These are phyloP conservation scores for Andrena haemorrhoa DNA, from an alignment of 2,888 invertebrate genomes.

Conservation along the genomic window DNA sequence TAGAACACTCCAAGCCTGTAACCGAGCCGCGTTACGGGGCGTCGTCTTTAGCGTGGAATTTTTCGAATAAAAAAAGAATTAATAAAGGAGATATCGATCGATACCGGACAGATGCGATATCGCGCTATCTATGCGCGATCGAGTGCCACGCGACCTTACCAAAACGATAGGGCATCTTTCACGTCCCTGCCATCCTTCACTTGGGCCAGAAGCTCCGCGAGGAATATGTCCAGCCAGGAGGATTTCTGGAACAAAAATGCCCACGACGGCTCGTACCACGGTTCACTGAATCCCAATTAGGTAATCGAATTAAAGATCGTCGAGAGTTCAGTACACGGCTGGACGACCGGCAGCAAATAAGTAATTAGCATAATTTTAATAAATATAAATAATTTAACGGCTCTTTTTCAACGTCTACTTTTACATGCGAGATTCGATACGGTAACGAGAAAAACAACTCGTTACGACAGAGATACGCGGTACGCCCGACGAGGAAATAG, in stretches of 20 bases:
- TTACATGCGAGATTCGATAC: slow-evolving; percentile 18
- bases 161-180: slow-evolving; percentile 87
- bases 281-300: slow-evolving; percentile 1
- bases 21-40: neutral
- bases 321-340: neutral
- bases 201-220: slow-evolving; percentile 88
- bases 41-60: neutral
- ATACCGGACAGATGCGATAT: neutral
- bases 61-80: neutral
- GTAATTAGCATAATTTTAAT: slow-evolving; percentile 5
- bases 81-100: neutral
- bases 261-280: neutral
- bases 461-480: slow-evolving; percentile 34
- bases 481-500: slow-evolving; percentile 26
- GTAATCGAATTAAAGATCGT: neutral
- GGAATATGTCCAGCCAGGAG: slow-evolving; percentile 88
- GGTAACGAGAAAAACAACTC: slow-evolving; percentile 45
- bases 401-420: neutral
- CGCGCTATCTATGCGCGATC: neutral
- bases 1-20: neutral
- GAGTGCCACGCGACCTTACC: slow-evolving; percentile 84
- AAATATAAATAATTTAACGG: slow-evolving; percentile 22
- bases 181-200: slow-evolving; percentile 87
- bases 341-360: neutral
- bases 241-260: slow-evolving; percentile 86